Base-by-base conservation (phyloP, 2,888 invertebrate species). In the Argyresthia albistria region DNA sequence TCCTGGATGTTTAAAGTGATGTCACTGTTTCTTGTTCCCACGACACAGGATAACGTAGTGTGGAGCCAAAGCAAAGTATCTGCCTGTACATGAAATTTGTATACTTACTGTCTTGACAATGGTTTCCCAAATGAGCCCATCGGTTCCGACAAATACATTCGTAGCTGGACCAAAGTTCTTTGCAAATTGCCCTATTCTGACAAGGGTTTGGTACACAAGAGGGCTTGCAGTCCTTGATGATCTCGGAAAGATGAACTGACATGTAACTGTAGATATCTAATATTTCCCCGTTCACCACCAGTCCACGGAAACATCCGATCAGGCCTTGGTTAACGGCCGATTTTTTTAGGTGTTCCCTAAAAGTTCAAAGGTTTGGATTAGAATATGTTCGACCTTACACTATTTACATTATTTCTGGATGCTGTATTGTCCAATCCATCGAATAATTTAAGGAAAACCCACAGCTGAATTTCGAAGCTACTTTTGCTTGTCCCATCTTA, bases 201-300 rank as follows among this genome's bases (percentile, higher is more conserved):
- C 97, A 98, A 8, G 97, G 97, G 70, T 96, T 96, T 0, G 97
- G 96, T 59, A 96, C 95, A 77, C 98, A 98, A 0, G 96, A 96
- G 0, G 97, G 97, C 69, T 95, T 95, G 71, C 98, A 98, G 70
- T 97, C 96, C 72, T 95, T 94, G 56, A 96, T 95, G 57, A 97
- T 97, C 77, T 96, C 97, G 50, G 95, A 95, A 52, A 96, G 80
- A 80, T 96, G 96, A 36, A 96, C 96, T 43, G 95, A 95, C 94
- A 95, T 96, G 76, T 96, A 96, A 60, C 95, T 95, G 79, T 96
- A 95, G 59, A 98, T 95, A 68, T 97, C 96, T 45, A 97, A 86
- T 57, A 96, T 93, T 83, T 95, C 95, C 14, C 96, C 95, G 67
- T 97, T 97, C 16, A 97, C 96, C 0, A 96, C 95, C 51, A 97